These are phyloP conservation scores for Dendroctonus valens DNA, from an alignment of 1,140 invertebrate genomes.

Conservation along the genomic window DNA sequence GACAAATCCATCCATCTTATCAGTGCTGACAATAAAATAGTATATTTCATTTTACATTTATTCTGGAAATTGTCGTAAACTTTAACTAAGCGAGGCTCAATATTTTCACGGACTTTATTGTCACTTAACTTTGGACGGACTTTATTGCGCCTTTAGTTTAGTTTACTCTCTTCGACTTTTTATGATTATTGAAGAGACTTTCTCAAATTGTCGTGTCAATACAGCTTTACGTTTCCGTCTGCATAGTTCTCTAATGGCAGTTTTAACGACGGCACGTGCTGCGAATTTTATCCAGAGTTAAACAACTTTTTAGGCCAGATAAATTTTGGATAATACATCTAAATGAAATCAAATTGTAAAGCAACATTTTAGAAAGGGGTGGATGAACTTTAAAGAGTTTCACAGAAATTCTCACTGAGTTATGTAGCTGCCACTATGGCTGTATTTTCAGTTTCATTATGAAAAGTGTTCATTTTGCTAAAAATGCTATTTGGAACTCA, in stretches of 20 bases:
- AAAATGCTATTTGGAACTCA: too few relatives aligned
- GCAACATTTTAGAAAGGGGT: too few relatives aligned
- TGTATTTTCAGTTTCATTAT: too few relatives aligned
- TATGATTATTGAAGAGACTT: constrained; percentile 7
- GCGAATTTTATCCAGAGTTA: background rate
- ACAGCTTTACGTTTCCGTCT: constrained; percentile 6
- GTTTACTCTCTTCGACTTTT: background rate
- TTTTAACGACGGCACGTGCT: constrained; percentile 1
- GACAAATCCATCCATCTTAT: constrained; percentile 4
- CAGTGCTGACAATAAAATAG: constrained; percentile 7
- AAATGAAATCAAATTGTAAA: too few relatives aligned
- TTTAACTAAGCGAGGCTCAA: constrained; percentile 11
- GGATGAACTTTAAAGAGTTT: too few relatives aligned
- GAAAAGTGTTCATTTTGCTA: too few relatives aligned
- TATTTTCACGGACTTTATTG: constrained; percentile 25
- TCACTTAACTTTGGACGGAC: constrained; percentile 15
- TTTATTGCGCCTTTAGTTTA: constrained; percentile 14
- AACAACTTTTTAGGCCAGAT: too few relatives aligned
- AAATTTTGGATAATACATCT: too few relatives aligned
- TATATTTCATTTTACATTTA: constrained; percentile 17
- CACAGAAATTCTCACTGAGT: too few relatives aligned
- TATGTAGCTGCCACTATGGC: too few relatives aligned
- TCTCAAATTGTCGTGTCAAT: constrained; percentile 11
- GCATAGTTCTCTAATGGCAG: background rate
- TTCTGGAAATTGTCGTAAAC: constrained; percentile 20